Base-by-base conservation (phyloP, 2,113 vertebrate genomes). In the Antechinus stuartii region DNA sequence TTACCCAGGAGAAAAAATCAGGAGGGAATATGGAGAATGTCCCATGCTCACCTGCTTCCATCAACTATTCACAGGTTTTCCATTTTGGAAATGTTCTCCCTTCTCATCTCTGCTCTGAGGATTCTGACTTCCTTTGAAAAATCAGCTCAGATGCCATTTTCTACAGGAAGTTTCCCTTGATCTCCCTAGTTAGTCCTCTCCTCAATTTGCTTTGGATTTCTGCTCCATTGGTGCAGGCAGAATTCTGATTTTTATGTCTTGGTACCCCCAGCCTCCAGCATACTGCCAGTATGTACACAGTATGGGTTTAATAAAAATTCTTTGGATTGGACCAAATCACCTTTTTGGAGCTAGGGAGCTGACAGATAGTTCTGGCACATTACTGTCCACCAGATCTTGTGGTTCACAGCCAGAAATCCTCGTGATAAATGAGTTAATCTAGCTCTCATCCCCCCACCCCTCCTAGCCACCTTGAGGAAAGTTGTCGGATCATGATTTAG, bases 11-110 rank as follows among this genome's bases (percentile, higher is more conserved):
- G 90, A 35, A 94, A 96, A 90, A 96, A 35, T 8, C 27, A 0
- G 56, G n/a, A 2, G 35, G 26, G 57, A 97, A 95, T 11, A 50
- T 3, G 0, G 52, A 96, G 95, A 96, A 95, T 7, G 8, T 91
- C 30, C 35, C 61, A 68, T 68, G 61, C 61, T 14, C 61, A n/a
- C 30, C 61, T 16, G 35, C 56, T 30, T 57, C 8, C 26, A 57
- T 68, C 27, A 68, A 30, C 57, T 68, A 30, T 22, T 42, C 68
- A n/a, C n/a, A 84, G 68, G 6, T 42, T 84, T 84, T 84, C 68
- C 16, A 42, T n/a, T 42, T 35, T 5, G 3, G 68, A 84, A 84
- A 42, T 8, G 19, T 5, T 84, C 12, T 84, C 68, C 68, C 35
- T 84, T n/a, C 35, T 84, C 68, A 42, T 84, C n/a, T 76, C 35